Conservation (phyloP, 2,113 vertebrate species). For the Scatophagus argus region DNA sequence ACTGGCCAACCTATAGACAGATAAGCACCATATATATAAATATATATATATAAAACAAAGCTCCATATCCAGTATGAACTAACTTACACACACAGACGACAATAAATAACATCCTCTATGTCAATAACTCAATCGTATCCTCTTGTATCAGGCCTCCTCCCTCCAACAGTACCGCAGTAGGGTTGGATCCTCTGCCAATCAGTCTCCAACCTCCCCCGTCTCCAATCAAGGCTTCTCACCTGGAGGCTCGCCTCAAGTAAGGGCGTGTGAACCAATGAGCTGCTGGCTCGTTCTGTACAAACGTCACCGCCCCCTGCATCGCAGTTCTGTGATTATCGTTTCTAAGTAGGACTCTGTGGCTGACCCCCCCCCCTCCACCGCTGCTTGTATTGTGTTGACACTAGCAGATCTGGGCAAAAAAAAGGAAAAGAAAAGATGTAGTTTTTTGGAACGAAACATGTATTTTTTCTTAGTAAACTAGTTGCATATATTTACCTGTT, state of each 20-base stretch:
- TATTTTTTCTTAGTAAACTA: not conserved
- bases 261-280: conserved; percentile 80
- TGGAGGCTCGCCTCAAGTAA: conserved; percentile 97
- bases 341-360: conserved; percentile 51
- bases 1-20: not conserved
- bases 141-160: conserved; percentile 89
- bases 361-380: conserved; percentile 29
- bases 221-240: conserved; percentile 99
- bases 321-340: conserved; percentile 57
- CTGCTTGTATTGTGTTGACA: conserved; percentile 61
- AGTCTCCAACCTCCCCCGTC: conserved; percentile 98
- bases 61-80: conserved; percentile 8
- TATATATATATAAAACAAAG: not conserved
- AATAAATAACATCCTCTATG: conserved; percentile 5
- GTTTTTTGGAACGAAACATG: no score
- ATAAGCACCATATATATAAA: conserved; percentile 3
- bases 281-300: conserved; percentile 47
- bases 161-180: conserved; percentile 97
- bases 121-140: conserved; percentile 83
- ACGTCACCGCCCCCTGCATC: conserved; percentile 58
- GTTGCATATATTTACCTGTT: not conserved
- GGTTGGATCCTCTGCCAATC: conserved; percentile 95
- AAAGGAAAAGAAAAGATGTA: not conserved
- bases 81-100: not conserved
- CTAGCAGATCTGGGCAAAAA: conserved; percentile 76